phyloP scores from a whole-genome alignment of 2,113 vertebrate genomes.

The Uropsilus gracilis region DNA sequence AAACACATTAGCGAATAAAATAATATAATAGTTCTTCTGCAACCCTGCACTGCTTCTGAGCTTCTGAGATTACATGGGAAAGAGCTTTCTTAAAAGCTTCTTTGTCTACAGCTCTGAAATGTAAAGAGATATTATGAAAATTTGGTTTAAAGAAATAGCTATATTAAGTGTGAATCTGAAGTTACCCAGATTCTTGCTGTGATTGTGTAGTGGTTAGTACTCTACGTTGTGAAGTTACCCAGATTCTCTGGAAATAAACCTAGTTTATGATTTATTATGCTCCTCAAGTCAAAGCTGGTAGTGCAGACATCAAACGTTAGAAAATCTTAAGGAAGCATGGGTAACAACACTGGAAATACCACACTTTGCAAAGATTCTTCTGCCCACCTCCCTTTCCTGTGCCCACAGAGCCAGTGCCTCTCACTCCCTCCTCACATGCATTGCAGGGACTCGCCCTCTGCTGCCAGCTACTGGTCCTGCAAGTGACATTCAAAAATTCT shows the following conservation, averaged over 20 bases:
- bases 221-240: background rate
- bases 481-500: background rate
- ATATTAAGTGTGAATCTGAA: background rate
- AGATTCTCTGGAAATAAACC: background rate
- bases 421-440: rapidly evolving
- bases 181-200: background rate
- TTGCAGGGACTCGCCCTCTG: background rate
- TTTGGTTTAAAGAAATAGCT: background rate
- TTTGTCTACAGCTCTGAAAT: background rate
- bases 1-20: background rate
- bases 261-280: background rate
- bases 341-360: background rate
- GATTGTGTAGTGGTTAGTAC: too few species aligned
- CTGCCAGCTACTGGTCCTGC: background rate
- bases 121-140: background rate
- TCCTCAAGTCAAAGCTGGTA: background rate
- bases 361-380: background rate
- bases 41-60: background rate
- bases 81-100: background rate
- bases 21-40: background rate
- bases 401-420: background rate
- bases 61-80: background rate
- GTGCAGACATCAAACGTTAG: background rate
- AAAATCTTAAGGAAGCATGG: background rate
- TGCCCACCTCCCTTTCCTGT: background rate